phyloP scores from a whole-genome alignment of 64 coral and sea anemone genomes.

The Montipora capricornis region DNA sequence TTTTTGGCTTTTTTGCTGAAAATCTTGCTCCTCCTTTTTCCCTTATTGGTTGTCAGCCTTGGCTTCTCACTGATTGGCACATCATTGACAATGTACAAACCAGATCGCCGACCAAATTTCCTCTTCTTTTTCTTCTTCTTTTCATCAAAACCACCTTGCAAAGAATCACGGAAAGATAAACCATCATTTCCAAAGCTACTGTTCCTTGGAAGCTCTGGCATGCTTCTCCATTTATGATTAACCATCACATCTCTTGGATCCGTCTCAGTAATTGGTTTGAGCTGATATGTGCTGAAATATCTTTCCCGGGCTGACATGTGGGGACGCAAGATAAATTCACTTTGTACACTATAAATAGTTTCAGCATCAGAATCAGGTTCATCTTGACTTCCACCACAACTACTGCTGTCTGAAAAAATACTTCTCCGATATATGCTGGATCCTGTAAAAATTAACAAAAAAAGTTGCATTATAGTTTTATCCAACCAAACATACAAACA shows the following conservation, averaged over 20 bases:
- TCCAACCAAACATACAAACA: neutral
- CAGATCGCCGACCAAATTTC: conserved; percentile 84
- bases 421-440: conserved; percentile 61
- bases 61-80: conserved; percentile 84
- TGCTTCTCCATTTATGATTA: conserved; percentile 52
- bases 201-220: conserved; percentile 58
- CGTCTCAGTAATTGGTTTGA: conserved; percentile 26
- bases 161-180: neutral
- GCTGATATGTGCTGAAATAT: conserved; percentile 70
- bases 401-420: conserved; percentile 26
- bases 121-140: conserved; percentile 66
- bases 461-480: neutral
- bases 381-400: conserved; percentile 51
- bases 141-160: conserved; percentile 42
- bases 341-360: conserved; percentile 57
- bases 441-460: conserved; percentile 3
- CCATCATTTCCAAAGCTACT: conserved; percentile 18
- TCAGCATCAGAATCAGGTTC: conserved; percentile 65
- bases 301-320: conserved; percentile 49
- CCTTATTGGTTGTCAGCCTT: conserved; percentile 43
- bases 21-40: conserved; percentile 64
- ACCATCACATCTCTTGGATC: conserved; percentile 16
- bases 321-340: conserved; percentile 58
- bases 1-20: conserved; percentile 66
- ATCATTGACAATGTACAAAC: conserved; percentile 94